Percentiles rank a stretch among this genome's conserved stretches.
Evolutionary conservation across 2,888 invertebrate species (phyloP).

Genomic region (Drosophila kanekoi): DNA sequence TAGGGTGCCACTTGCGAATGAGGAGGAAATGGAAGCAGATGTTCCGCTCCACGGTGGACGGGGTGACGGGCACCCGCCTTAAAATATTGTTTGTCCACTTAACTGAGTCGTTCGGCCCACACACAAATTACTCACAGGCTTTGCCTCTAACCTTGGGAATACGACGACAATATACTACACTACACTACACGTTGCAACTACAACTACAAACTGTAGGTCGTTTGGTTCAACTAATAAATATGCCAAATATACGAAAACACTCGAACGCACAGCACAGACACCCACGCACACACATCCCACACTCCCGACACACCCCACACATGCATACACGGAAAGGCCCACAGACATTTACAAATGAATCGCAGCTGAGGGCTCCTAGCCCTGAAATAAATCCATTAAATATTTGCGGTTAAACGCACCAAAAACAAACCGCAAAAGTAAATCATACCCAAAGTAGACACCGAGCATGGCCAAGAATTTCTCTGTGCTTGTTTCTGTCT

Average conservation of each 20-base stretch:
- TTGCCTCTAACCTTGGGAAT: conserved; percentile 25
- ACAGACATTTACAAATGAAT: conserved; percentile 69
- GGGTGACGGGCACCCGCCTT: conserved; percentile 7
- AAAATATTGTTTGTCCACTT: conserved; percentile 31
- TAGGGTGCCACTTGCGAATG: neutral
- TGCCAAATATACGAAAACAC: conserved; percentile 60
- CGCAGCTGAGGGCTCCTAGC: conserved; percentile 64
- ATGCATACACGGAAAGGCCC: conserved; percentile 8
- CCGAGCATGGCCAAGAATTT: conserved; percentile 68
- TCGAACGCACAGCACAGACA: conserved; percentile 5
- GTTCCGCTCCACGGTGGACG: neutral
- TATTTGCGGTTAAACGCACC: conserved; percentile 81
- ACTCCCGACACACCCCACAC: conserved; percentile 12
- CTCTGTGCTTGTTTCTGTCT: conserved; percentile 31
- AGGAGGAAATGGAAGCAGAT: no score
- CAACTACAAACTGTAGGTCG: conserved; percentile 58
- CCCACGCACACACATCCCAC: conserved; percentile 2
- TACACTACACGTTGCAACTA: conserved; percentile 2
- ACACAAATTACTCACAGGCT: conserved; percentile 24
- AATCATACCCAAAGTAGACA: conserved; percentile 73
- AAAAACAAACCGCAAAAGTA: conserved; percentile 77
- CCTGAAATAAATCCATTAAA: conserved; percentile 77
- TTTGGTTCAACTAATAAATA: conserved; percentile 73
- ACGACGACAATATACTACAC: conserved; percentile 6
- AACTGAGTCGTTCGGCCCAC: conserved; percentile 28